Percentiles rank a stretch among this genome's conserved stretches.
These are phyloP conservation scores for Mesopsocus fuscifrons DNA, from an alignment of 2,888 invertebrate species.

Conservation along the genomic window DNA sequence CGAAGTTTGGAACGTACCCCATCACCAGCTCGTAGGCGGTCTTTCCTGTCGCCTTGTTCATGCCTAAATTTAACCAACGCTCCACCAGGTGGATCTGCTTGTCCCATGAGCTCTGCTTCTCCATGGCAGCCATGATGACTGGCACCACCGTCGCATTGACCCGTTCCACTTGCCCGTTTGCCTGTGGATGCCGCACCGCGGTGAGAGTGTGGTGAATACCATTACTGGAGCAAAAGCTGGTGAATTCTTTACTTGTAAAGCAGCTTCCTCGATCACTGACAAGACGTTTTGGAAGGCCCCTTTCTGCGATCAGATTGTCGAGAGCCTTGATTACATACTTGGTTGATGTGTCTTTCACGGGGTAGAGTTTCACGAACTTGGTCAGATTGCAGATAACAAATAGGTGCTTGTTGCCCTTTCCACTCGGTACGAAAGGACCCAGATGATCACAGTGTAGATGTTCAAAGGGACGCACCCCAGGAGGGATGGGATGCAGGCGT, in stretches of 20 bases:
- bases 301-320: background rate
- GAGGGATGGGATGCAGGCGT: background rate
- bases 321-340: background rate
- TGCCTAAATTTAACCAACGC: background rate
- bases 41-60: background rate
- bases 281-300: background rate
- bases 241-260: background rate
- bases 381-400: background rate
- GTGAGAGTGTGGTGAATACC: background rate
- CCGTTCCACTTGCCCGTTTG: constrained; percentile 5
- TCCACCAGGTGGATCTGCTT: background rate
- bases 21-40: background rate
- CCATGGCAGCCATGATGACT: background rate
- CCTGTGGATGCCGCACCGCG: background rate
- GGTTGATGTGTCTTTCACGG: background rate
- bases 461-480: background rate
- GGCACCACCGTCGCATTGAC: background rate
- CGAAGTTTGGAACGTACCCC: background rate
- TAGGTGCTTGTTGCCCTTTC: background rate
- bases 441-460: background rate
- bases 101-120: background rate
- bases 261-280: constrained; percentile 1
- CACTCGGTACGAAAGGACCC: background rate
- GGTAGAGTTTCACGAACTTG: background rate
- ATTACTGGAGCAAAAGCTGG: background rate